Base-by-base conservation (phyloP, 2,113 vertebrate species). In the Sinocyclocheilus rhinocerous region DNA sequence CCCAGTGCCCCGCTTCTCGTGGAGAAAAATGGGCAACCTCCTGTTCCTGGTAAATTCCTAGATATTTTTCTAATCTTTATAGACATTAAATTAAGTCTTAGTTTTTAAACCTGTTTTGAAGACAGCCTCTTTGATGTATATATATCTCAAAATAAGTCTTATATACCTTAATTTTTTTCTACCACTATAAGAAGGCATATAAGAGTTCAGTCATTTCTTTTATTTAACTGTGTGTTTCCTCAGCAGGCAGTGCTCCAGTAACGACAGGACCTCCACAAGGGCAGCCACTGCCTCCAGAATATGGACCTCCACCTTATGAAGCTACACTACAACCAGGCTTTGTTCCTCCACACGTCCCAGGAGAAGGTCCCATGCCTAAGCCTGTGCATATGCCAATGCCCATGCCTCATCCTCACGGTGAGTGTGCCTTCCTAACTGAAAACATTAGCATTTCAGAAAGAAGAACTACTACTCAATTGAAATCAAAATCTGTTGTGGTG, bases 271-370 rank as follows among this genome's bases (percentile, higher is more conserved):
- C 97, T 45, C 94, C 94, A 1, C 95, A 95, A 18, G 95, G 96
- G 84, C 94, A 95, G 77, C 95, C 96, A 0, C 22, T 97, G 33
- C 96, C 97, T 75, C 94, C 96, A 50, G 97, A 99, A 39, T 96
- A 97, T 0, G 97, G 97, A 0, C 98, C 98, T 6, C 98, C 98
- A 11, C 97, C 98, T 0, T 99, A 99, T 0, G 97, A 99, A 86
- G 96, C 94, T 0, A 92, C 95, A 0, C 92, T 92, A 0, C 96
- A 97, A 76, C 96, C 96, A 0, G 96, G 97, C 45, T 99, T 97
- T 0, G 87, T 97, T 6, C 95, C 97, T 2, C 96, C 96, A 1
- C 96, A 97, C 57, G 93, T 97, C 89, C 96, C 96, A 45, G 92
- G 95, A 11, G 97, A 98, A 16, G 91, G 95, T 42, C 87, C 94